phyloP scores from a whole-genome alignment of 1,140 invertebrate genomes.

The Pseudomyrmex cubaensis region DNA sequence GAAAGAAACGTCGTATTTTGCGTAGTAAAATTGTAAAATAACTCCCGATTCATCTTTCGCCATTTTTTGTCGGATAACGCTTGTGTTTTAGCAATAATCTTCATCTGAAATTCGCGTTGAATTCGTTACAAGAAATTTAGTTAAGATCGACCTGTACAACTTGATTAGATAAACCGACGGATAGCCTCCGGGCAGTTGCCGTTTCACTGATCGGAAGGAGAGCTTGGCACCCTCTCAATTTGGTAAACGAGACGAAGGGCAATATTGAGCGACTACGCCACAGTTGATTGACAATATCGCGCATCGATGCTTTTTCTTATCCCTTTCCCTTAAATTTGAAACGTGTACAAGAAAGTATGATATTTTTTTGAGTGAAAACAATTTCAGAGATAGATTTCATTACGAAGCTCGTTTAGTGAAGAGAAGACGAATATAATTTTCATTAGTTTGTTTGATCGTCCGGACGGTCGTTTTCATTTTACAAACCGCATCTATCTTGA shows the following conservation, averaged over 20 bases:
- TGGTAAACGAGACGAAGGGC: conserved; percentile 61
- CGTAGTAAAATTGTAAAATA: background rate
- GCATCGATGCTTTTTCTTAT: conserved; percentile 45
- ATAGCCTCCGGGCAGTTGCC: conserved; percentile 32
- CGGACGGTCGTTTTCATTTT: background rate
- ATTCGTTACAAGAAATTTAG: conserved; percentile 51
- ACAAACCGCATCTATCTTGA: background rate
- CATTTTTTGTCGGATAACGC: background rate
- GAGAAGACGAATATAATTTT: background rate
- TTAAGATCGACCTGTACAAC: conserved; percentile 44
- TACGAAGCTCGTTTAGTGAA: too few species aligned
- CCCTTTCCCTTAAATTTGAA: conserved; percentile 23
- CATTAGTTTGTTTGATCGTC: background rate
- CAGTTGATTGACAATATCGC: conserved; percentile 71
- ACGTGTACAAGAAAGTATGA: background rate
- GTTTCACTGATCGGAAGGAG: conserved; percentile 57
- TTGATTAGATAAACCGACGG: conserved; percentile 37
- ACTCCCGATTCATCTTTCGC: background rate
- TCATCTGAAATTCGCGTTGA: conserved; percentile 6
- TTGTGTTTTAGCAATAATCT: background rate
- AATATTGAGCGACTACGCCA: conserved; percentile 36
- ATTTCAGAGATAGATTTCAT: background rate
- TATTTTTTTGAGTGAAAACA: too few species aligned
- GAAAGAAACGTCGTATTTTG: background rate
- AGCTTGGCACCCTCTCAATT: conserved; percentile 60